Base-by-base conservation (phyloP, 2,888 invertebrate species). In the Calameuta pallipes region DNA sequence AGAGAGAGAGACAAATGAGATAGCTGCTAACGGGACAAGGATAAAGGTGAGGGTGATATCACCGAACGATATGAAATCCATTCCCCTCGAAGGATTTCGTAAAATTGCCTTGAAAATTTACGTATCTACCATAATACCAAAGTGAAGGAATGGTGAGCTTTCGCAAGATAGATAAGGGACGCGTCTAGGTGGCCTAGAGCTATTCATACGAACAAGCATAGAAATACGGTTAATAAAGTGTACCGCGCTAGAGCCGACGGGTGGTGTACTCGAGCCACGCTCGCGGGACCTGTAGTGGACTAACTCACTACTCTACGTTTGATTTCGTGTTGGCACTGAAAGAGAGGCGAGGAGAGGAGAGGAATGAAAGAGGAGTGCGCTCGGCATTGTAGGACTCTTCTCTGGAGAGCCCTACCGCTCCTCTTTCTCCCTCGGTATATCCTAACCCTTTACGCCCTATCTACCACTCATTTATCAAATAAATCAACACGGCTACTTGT, bases 331-430 rank as follows among this genome's bases (percentile, higher is more conserved):
- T 71, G 71, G 71, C 31, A 71, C 41, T 33, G 71, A 11, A 2
- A 71, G 71, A 4, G 71, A 70, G 34, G n/a, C 74, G 69, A 73
- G 56, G 37, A 75, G 76, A 78, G 75, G 79, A 79, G 77, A 84
- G 82, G 84, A 85, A 85, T 83, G 85, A 88, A 89, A 87, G 87
- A 88, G 88, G 87, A 89, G 88, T 87, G 88, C 88, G 88, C 87
- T 88, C 88, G 86, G 87, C 88, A 88, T 89, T 90, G 89, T 90
- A 90, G 90, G 89, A 90, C 90, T 88, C 90, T 90, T 88, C 85
- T 88, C 80, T 90, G 89, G 88, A 90, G 90, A 90, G 90, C 88
- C 86, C 88, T 88, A 87, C 86, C 86, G 83, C 87, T 84, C 84
- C 78, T 71, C 74, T 76, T 80, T 75, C 80, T 82, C 79, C 80